Conservation (phyloP, 2,888 invertebrate genomes). For the Eupithecia abbreviata region DNA sequence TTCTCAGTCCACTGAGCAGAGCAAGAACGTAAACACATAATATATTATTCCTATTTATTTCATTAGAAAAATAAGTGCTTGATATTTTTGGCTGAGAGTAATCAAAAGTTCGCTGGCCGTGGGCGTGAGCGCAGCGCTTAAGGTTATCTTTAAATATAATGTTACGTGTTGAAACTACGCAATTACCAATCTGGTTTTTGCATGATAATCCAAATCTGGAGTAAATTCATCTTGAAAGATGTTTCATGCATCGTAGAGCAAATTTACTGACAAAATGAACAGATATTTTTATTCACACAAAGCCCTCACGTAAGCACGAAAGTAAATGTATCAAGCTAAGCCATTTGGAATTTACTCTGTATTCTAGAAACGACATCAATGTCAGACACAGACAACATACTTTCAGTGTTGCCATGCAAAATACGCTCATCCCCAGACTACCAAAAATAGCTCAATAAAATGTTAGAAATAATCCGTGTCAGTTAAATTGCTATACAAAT, state of each 20-base stretch:
- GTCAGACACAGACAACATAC: background rate
- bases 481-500: background rate
- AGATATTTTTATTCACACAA: background rate
- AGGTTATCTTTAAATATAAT: constrained; percentile 69
- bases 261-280: background rate
- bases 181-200: constrained; percentile 31
- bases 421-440: background rate
- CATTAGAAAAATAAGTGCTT: background rate
- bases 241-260: background rate
- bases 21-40: background rate
- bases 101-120: constrained; percentile 54
- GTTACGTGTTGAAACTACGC: constrained; percentile 53
- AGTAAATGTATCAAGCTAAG: background rate
- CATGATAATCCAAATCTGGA: constrained; percentile 27
- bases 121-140: constrained; percentile 63
- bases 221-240: background rate
- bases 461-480: background rate
- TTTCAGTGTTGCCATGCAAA: background rate
- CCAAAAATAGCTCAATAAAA: background rate
- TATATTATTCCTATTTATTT: background rate
- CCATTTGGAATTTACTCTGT: background rate
- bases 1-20: background rate
- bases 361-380: background rate
- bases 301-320: background rate
- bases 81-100: constrained; percentile 47